Percentiles rank a stretch among this genome's conserved stretches.
Conservation (phyloP, 2,888 invertebrate species). For the Hirtodrosophila trivittata region DNA sequence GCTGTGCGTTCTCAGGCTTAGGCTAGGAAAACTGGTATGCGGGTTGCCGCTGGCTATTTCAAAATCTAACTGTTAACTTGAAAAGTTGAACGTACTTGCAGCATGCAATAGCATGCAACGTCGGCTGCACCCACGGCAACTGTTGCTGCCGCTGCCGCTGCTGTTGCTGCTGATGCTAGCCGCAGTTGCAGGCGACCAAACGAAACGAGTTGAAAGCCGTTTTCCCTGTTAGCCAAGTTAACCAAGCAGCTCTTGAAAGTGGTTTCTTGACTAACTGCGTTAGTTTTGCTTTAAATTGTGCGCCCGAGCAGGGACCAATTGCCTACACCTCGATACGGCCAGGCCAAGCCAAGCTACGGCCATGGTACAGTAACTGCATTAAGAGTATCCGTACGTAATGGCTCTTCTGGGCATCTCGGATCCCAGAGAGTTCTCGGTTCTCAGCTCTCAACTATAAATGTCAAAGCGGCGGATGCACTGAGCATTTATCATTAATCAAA, state of each 20-base stretch:
- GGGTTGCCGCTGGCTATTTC: constrained; percentile 72
- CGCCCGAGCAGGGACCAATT: constrained; percentile 52
- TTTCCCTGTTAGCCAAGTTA: constrained; percentile 74
- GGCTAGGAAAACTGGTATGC: constrained; percentile 70
- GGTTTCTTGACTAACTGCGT: constrained; percentile 79
- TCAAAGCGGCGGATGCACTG: constrained; percentile 74
- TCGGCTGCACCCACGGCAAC: constrained; percentile 74
- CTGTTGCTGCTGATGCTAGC: constrained; percentile 13
- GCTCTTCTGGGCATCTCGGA: constrained; percentile 3
- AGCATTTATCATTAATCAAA: constrained; percentile 78
- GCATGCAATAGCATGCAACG: constrained; percentile 71
- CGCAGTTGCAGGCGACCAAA: constrained; percentile 38
- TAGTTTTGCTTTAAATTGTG: constrained; percentile 77
- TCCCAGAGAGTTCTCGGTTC: constrained; percentile 26
- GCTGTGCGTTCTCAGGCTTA: constrained; percentile 67
- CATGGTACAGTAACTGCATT: neutral
- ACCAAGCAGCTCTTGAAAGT: constrained; percentile 70
- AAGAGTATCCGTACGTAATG: neutral
- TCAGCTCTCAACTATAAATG: constrained; percentile 40
- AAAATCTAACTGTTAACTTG: constrained; percentile 80
- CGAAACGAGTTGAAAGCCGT: constrained; percentile 76
- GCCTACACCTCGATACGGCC: constrained; percentile 12
- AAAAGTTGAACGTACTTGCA: constrained; percentile 79
- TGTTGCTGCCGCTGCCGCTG: constrained; percentile 16
- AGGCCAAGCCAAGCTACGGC: constrained; percentile 3